Evolutionary conservation across 2,113 vertebrate genomes (phyloP).

Genomic region (Pundamilia nyererei): DNA sequence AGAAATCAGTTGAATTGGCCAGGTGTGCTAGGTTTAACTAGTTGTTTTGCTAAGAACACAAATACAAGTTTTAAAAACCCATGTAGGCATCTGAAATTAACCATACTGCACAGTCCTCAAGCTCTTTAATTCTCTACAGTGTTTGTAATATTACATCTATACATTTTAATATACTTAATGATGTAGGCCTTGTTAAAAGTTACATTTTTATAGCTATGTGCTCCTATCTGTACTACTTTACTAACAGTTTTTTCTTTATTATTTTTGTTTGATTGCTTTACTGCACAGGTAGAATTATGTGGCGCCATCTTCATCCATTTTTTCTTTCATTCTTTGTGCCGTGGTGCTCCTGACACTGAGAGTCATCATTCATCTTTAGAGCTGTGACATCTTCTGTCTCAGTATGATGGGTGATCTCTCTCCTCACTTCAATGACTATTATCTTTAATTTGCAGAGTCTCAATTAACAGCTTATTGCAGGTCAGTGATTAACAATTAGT

Average conservation of each 20-base stretch:
- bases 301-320: not conserved
- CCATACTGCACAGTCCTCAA: not conserved
- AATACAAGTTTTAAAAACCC: not conserved
- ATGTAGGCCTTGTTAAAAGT: not conserved
- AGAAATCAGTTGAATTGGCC: not conserved
- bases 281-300: not conserved
- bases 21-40: not conserved
- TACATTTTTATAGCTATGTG: not conserved
- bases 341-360: not conserved
- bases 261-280: not conserved
- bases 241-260: not conserved
- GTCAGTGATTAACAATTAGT: conserved; percentile 45
- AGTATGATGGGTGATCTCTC: conserved; percentile 32
- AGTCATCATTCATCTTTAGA: conserved; percentile 17
- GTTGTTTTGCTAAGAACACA: not conserved
- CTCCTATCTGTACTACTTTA: not conserved
- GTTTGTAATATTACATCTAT: not conserved
- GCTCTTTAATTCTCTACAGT: not conserved
- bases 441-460: conserved; percentile 45
- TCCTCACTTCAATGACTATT: conserved; percentile 24
- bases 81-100: not conserved
- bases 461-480: conserved; percentile 49
- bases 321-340: not conserved
- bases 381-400: conserved; percentile 24
- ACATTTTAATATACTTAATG: not conserved